These are phyloP conservation scores for Tokudaia tokunoshimensis DNA, from an alignment of 2,797 vertebrate species.

Conservation along the genomic window DNA sequence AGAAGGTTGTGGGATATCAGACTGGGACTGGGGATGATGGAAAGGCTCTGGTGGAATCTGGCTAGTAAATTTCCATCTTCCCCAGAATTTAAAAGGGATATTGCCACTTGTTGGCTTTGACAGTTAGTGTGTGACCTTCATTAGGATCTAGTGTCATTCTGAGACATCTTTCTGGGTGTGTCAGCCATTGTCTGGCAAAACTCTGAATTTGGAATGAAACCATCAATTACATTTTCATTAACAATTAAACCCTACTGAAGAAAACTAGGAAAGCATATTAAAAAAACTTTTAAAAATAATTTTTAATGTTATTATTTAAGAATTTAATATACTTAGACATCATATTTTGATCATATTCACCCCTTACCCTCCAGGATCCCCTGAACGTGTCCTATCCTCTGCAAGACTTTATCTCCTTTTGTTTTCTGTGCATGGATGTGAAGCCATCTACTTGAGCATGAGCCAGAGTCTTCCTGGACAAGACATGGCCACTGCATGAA, in stretches of 20 bases:
- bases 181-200: slow-evolving; percentile 4
- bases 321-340: background rate
- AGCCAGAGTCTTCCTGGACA: background rate
- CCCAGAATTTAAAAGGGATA: background rate
- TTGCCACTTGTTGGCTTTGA: background rate
- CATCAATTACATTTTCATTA: slow-evolving; percentile 34
- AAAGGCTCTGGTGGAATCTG: background rate
- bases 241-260: background rate
- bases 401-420: too few relatives aligned
- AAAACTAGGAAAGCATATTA: background rate
- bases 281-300: background rate
- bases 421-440: background rate
- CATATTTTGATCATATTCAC: background rate
- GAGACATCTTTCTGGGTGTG: background rate
- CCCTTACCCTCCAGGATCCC: background rate
- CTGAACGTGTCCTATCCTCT: background rate
- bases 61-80: too few relatives aligned
- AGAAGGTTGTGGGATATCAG: background rate
- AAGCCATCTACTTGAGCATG: background rate
- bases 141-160: background rate
- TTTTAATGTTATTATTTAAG: background rate
- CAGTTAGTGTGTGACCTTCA: background rate
- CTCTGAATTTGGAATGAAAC: slow-evolving; percentile 45
- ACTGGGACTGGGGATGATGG: background rate
- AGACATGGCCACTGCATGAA: background rate